Evolutionary conservation across 2,113 vertebrate species (phyloP), one percentile per base, ranked within the genome.

Genomic region (Sander lucioperca): DNA sequence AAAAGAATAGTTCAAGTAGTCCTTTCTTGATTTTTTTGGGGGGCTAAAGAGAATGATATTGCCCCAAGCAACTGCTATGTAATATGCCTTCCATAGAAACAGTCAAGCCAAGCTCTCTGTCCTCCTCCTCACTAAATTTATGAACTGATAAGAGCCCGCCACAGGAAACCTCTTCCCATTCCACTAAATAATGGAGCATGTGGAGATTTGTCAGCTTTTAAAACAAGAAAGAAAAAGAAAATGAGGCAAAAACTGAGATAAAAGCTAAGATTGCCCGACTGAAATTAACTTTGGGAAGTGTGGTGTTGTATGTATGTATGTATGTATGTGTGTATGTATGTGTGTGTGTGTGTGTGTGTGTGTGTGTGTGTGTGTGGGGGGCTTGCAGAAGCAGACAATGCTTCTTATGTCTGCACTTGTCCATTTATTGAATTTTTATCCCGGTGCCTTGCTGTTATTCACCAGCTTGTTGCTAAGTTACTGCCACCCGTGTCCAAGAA

Each of bases 401-500:
- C 87, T 80, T 91, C 87, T 88, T 92, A 89, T 93, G 84, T 58
- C 77, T 77, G 77, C 85, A 85, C 78, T 90, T 91, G 89, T 88
- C 88, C 89, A 84, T 88, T 92, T 92, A 91, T 91, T 88, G 81
- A 90, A 91, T 92, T 81, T 82, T 90, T 86, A 88, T 92, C 84
- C 74, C 68, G 33, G 65, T 80, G 74, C 66, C 79, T 69, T 51
- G 48, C 77, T 86, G 83, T 88, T 77, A 80, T 75, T 91, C 88
- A 86, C 61, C 18, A 5, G 66, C 78, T 87, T 90, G 95, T 95
- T 95, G 95, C 95, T 95, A 94, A 94, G 95, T 85, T 94, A 95
- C 95, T 83, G 89, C 85, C 93, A 58, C 83, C 87, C 61, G 66
- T 86, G 90, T 93, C 84, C 91, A 86, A 81, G 86, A 88, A 79